phyloP scores from a whole-genome alignment of 2,113 vertebrate genomes.

The Gulo gulo region DNA sequence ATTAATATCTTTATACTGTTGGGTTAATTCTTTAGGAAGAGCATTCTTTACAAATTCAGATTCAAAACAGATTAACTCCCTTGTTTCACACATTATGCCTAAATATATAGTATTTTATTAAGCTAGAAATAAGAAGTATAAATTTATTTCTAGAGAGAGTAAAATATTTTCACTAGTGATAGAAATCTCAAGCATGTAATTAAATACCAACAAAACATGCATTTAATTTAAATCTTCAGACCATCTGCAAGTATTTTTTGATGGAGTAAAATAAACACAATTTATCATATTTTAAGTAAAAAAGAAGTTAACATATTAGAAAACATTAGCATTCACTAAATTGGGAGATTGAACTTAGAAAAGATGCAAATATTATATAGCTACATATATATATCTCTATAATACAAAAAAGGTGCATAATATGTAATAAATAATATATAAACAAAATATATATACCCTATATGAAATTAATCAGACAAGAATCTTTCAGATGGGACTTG shows the following conservation, averaged over 20 bases:
- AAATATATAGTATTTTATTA: not conserved
- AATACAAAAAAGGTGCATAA: not conserved
- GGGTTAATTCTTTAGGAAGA: not conserved
- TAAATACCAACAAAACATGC: not conserved
- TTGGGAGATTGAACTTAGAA: slow-evolving; percentile 14
- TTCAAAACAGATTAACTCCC: not conserved
- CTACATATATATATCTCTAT: not conserved
- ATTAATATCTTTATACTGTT: not conserved
- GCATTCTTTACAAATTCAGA: not conserved
- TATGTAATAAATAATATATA: slow-evolving; percentile 26
- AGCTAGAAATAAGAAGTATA: not conserved
- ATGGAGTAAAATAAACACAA: not conserved
- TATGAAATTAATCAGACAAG: not conserved
- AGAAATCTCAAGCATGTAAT: slow-evolving; percentile 16
- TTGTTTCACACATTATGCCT: not conserved
- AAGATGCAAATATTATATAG: not conserved
- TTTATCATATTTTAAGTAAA: slow-evolving; percentile 17
- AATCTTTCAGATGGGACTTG: not conserved
- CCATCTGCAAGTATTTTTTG: not conserved
- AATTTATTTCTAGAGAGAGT: slow-evolving; percentile 28
- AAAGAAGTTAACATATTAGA: slow-evolving; percentile 24
- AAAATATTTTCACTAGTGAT: slow-evolving; percentile 17
- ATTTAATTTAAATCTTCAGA: slow-evolving; percentile 23
- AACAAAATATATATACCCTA: not conserved
- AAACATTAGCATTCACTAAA: not conserved